Conservation (phyloP, 2,113 vertebrate genomes). For the Cettia cetti region DNA sequence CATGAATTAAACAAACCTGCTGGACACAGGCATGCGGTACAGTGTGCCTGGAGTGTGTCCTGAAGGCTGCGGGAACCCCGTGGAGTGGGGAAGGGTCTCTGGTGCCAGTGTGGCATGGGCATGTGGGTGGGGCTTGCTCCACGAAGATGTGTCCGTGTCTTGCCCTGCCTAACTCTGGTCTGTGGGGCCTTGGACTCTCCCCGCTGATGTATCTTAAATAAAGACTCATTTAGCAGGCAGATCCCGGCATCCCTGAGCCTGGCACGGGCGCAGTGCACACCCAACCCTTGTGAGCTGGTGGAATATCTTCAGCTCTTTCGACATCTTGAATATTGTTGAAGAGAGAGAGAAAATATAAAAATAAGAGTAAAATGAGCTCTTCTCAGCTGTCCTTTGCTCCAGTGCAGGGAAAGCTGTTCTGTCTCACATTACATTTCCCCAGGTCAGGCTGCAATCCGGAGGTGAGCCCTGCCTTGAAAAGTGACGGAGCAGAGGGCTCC, state of each 20-base stretch:
- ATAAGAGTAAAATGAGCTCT: background rate
- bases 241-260: background rate
- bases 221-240: rapidly evolving
- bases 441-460: background rate
- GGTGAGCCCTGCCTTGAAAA: background rate
- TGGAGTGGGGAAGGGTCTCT: rapidly evolving
- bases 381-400: background rate
- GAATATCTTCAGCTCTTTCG: background rate
- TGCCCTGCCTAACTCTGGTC: rapidly evolving
- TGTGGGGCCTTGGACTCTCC: background rate
- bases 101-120: rapidly evolving
- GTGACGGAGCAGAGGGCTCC: background rate
- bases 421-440: background rate
- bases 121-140: background rate
- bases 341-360: background rate
- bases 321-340: background rate
- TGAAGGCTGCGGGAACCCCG: background rate
- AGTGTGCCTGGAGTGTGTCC: background rate
- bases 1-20: background rate
- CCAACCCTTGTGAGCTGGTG: rapidly evolving
- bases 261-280: rapidly evolving
- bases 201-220: background rate
- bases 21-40: background rate
- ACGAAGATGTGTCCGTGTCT: rapidly evolving
- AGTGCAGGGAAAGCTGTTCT: background rate